phyloP scores from a whole-genome alignment of 2,888 invertebrate species.

The Cantharis lateralis region DNA sequence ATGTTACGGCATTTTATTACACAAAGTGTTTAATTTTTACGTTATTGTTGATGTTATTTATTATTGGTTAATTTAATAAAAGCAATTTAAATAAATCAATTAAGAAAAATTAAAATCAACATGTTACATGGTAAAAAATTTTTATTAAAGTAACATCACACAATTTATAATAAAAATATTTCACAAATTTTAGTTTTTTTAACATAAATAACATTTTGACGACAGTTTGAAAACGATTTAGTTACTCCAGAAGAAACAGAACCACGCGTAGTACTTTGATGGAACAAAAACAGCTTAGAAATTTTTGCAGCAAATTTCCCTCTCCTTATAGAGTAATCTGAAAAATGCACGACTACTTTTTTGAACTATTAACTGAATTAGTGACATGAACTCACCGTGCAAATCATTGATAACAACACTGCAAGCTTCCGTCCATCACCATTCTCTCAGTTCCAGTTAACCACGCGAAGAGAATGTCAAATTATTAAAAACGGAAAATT shows the following conservation, averaged over 20 bases:
- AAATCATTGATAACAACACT: not conserved
- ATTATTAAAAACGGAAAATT: not conserved
- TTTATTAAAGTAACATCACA: conserved; percentile 4
- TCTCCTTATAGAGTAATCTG: not conserved
- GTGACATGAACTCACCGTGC: not conserved
- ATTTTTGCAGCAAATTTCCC: not conserved
- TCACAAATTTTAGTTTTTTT: not conserved
- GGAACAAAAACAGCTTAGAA: not conserved
- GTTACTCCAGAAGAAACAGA: not conserved
- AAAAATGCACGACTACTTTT: not conserved
- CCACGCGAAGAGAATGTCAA: no score
- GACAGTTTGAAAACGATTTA: not conserved
- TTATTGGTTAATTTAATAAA: not conserved
- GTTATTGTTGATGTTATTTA: conserved; percentile 3
- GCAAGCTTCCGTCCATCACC: not conserved
- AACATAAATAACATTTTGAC: not conserved
- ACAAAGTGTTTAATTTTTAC: not conserved
- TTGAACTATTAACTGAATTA: not conserved
- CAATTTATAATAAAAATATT: conserved; percentile 5
- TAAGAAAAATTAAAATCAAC: not conserved
- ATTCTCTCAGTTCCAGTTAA: no score
- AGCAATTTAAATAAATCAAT: not conserved
- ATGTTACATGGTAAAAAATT: conserved; percentile 2
- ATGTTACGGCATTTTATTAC: conserved; percentile 1
- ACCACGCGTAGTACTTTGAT: not conserved